Evolutionary conservation across 2,113 vertebrate genomes (phyloP), one percentile per base, ranked within the genome.

Genomic region (Opisthocomus hoazin): DNA sequence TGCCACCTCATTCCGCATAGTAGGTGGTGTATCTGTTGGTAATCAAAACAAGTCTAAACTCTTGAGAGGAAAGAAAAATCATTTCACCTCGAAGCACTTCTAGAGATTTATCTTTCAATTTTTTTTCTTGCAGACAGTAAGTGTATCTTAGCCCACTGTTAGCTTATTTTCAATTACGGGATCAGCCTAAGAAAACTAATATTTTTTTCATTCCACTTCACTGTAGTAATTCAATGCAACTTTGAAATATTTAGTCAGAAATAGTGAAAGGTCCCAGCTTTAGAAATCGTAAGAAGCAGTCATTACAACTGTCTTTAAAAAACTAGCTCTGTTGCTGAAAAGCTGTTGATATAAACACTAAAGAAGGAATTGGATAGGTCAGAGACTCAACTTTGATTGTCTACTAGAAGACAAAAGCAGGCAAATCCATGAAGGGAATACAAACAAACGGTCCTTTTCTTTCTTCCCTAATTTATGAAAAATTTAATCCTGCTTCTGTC

Each of bases 251-350:
- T 68, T 34, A 60, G 21, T 36, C 45, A 77, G 24, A 74, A 76
- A 74, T 11, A 7, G 4, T 83, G 29, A 92, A 84, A 93, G 32
- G n/a, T n/a, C 27, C 57, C n/a, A 71, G 46, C 51, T 75, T 58
- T 90, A 96, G 74, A 70, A 97, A 89, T 66, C 27, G 45, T 61
- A 95, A 86, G 32, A 90, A 93, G 39, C 2, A 34, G 26, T 94
- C 61, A 93, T 90, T 95, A 65, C 39, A 97, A 89, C 75, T 93
- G 65, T 96, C 85, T 97, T 96, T 80, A 94, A 98, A 96, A 93
- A 93, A 15, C 85, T 93, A 94, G 90, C 65, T 95, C 90, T 86
- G 45, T 77, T 96, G 48, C 61, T 91, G 75, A 84, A 97, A 95
- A 96, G 24, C 14, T 81, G 30, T 90, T 97, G 70, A 82, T 82